Conservation (phyloP, 2,888 invertebrate species). For the Lithophane socia region DNA sequence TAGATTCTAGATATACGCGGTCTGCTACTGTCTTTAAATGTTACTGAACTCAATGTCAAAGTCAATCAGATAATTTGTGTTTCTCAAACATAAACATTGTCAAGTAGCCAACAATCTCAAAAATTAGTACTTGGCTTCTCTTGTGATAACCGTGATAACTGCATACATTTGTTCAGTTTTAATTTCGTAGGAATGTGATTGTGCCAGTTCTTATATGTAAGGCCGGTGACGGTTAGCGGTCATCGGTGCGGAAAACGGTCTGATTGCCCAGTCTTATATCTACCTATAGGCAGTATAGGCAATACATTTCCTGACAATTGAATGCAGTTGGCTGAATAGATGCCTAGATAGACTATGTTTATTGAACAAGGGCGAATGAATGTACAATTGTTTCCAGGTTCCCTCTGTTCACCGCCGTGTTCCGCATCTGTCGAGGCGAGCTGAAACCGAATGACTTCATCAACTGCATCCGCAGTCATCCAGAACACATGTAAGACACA, state of each 20-base stretch:
- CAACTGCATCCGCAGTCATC: conserved; percentile 97
- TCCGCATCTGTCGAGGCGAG: conserved; percentile 97
- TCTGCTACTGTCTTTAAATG: conserved; percentile 22
- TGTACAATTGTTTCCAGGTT: conserved; percentile 92
- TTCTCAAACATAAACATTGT: conserved; percentile 56
- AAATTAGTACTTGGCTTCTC: conserved; percentile 50
- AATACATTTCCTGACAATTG: conserved; percentile 6
- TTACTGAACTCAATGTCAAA: conserved; percentile 53
- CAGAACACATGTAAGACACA: conserved; percentile 98
- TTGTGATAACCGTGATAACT: conserved; percentile 47
- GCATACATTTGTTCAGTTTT: conserved; percentile 33
- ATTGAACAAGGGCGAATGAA: conserved; percentile 42
- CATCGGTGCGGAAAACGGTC: conserved; percentile 23
- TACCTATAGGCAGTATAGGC: background rate
- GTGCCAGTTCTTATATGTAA: conserved; percentile 15
- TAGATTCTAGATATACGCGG: background rate
- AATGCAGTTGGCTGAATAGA: conserved; percentile 1
- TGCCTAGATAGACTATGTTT: background rate
- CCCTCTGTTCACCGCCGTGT: conserved; percentile 98
- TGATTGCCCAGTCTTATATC: conserved; percentile 5
- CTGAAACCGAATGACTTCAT: conserved; percentile 95
- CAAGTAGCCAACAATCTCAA: conserved; percentile 56
- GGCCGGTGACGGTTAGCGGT: conserved; percentile 30
- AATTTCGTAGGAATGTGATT: conserved; percentile 36
- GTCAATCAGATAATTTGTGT: conserved; percentile 45